phyloP scores from a whole-genome alignment of 2,113 vertebrate genomes.

The Sylvia atricapilla region DNA sequence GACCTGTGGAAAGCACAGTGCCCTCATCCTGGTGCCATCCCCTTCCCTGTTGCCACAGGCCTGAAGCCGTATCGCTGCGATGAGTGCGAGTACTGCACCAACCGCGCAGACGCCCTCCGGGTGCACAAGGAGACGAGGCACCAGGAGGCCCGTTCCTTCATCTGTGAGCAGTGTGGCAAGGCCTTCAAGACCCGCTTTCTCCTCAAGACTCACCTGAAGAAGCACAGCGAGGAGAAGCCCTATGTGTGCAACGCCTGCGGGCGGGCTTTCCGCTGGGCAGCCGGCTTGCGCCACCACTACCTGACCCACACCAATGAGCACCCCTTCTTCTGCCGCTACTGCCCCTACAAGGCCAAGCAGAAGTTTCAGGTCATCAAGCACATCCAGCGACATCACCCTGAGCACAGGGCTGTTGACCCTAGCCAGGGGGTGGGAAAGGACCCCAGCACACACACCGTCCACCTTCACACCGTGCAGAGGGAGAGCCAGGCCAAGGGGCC shows the following conservation, averaged over 20 bases:
- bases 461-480: conserved; percentile 78
- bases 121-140: conserved; percentile 90
- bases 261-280: conserved; percentile 92
- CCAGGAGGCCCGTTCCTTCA: conserved; percentile 84
- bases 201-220: conserved; percentile 91
- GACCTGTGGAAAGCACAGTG: accelerated
- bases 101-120: conserved; percentile 88
- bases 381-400: conserved; percentile 84
- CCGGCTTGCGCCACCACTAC: conserved; percentile 91
- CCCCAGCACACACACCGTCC: conserved; percentile 68
- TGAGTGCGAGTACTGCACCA: conserved; percentile 91
- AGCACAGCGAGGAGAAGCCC: conserved; percentile 88
- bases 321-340: conserved; percentile 91
- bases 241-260: conserved; percentile 85
- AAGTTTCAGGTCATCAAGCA: conserved; percentile 95
- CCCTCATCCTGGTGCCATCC: not conserved
- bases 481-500: conserved; percentile 7
- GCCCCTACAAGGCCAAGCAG: conserved; percentile 93
- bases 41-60: conserved; percentile 66
- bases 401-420: conserved; percentile 52
- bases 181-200: conserved; percentile 95
- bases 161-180: conserved; percentile 97
- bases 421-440: conserved; percentile 86
- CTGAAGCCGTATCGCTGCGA: conserved; percentile 88
- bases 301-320: conserved; percentile 91